phyloP scores from a whole-genome alignment of 2,113 vertebrate species.

The Dasyornis broadbenti region DNA sequence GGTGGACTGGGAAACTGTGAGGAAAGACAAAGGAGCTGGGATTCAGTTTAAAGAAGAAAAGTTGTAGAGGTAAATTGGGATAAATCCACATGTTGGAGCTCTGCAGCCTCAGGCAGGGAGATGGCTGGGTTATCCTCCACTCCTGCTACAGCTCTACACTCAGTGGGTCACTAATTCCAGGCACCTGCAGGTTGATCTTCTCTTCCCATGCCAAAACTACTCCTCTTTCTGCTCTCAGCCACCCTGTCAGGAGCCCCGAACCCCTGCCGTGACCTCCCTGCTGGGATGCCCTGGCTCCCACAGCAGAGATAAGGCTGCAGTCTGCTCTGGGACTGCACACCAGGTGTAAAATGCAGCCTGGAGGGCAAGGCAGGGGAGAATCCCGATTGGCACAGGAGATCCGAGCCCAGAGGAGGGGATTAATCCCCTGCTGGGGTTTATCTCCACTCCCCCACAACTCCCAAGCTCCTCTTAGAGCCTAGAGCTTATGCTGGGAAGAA shows the following conservation, averaged over 20 bases:
- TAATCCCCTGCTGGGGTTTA: background rate
- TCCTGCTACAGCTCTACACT: background rate
- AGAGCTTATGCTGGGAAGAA: background rate
- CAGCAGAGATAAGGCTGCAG: background rate
- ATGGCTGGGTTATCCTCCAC: background rate
- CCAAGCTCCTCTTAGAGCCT: background rate
- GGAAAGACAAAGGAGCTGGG: background rate
- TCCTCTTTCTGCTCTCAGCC: background rate
- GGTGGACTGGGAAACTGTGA: background rate
- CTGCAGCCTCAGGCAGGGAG: background rate
- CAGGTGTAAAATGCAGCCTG: background rate
- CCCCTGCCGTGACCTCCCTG: background rate
- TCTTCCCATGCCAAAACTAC: background rate
- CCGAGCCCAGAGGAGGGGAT: background rate
- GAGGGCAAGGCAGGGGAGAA: background rate
- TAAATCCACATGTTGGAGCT: fast-evolving
- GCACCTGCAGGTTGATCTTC: fast-evolving
- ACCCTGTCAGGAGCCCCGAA: background rate
- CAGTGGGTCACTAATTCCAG: background rate
- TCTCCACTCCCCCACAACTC: background rate
- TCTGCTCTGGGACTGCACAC: background rate
- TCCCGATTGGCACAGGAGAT: background rate
- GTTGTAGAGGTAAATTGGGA: background rate
- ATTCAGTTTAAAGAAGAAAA: background rate
- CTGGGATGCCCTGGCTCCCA: background rate